Percentiles rank a stretch among this genome's conserved stretches.
These are phyloP conservation scores for Eudyptes chrysolophus DNA, from an alignment of 2,113 vertebrate genomes.

Conservation along the genomic window DNA sequence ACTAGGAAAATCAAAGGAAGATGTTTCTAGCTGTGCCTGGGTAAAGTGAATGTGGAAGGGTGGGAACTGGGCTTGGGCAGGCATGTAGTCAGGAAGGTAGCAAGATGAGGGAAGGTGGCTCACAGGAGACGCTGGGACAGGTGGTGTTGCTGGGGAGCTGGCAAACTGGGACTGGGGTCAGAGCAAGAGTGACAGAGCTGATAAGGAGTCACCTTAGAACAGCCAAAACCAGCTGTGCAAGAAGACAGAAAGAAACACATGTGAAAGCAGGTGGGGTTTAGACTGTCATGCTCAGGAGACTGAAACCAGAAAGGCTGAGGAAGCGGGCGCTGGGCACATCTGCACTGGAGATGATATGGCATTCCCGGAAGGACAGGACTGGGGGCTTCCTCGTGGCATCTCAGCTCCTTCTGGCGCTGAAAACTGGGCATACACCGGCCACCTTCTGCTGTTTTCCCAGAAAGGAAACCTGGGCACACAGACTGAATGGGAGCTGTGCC, in stretches of 20 bases:
- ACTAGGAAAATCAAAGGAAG: not conserved
- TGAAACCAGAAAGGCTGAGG: not conserved
- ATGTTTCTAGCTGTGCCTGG: not conserved
- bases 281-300: rapidly evolving
- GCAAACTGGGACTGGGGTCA: not conserved
- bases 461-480: not conserved
- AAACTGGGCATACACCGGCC: not conserved
- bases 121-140: not conserved
- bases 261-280: not conserved
- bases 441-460: not conserved
- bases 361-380: not conserved
- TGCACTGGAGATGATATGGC: not conserved
- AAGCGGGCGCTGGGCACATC: rapidly evolving
- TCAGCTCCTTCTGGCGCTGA: not conserved
- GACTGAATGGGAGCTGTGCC: not conserved
- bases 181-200: not conserved
- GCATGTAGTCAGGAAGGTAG: not conserved
- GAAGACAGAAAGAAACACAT: not conserved
- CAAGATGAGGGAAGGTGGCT: not conserved
- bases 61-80: not conserved
- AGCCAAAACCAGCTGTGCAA: not conserved
- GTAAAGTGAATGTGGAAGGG: not conserved
- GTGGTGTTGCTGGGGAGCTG: not conserved
- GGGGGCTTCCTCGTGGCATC: not conserved
- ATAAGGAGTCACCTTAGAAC: no score